These are phyloP conservation scores for Synanceia verrucosa DNA, from an alignment of 2,797 vertebrate genomes.

Conservation along the genomic window DNA sequence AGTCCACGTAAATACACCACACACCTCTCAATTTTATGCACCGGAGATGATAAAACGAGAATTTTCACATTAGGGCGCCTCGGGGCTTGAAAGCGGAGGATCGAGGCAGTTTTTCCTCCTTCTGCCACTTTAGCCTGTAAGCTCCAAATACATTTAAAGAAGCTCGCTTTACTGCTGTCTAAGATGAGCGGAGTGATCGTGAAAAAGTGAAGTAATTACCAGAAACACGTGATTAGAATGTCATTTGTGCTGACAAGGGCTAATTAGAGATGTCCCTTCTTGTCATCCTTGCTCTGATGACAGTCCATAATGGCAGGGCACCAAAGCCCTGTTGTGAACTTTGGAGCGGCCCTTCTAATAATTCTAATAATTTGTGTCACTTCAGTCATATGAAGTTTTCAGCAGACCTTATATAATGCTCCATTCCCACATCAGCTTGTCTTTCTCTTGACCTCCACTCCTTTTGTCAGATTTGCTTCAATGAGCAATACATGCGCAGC, in stretches of 20 bases:
- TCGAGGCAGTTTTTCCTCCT: slow-evolving; percentile 40
- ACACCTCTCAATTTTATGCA: slow-evolving; percentile 72
- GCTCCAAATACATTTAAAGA: slow-evolving; percentile 66
- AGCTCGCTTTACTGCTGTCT: slow-evolving; percentile 66
- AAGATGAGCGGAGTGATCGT: slow-evolving; percentile 63
- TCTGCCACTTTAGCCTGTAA: slow-evolving; percentile 18
- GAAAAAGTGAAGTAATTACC: slow-evolving; percentile 83
- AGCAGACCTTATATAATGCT: slow-evolving; percentile 62
- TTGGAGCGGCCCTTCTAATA: slow-evolving; percentile 66
- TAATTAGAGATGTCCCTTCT: slow-evolving; percentile 83
- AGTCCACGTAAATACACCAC: slow-evolving; percentile 60
- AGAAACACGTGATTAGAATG: slow-evolving; percentile 83
- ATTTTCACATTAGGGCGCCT: slow-evolving; percentile 55
- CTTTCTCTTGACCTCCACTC: slow-evolving; percentile 61
- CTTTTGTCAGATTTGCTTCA: slow-evolving; percentile 62
- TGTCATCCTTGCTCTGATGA: slow-evolving; percentile 66
- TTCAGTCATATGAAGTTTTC: slow-evolving; percentile 67
- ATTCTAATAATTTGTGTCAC: slow-evolving; percentile 79
- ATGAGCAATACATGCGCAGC: slow-evolving; percentile 52
- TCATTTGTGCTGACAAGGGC: slow-evolving; percentile 78
- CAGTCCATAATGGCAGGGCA: slow-evolving; percentile 69
- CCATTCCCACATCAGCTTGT: slow-evolving; percentile 35
- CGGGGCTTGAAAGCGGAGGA: slow-evolving; percentile 57
- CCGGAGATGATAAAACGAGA: slow-evolving; percentile 63
- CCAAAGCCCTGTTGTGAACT: slow-evolving; percentile 75